These are phyloP conservation scores for Rhodeus uyekii DNA, from an alignment of 2,797 vertebrate species.

Conservation along the genomic window DNA sequence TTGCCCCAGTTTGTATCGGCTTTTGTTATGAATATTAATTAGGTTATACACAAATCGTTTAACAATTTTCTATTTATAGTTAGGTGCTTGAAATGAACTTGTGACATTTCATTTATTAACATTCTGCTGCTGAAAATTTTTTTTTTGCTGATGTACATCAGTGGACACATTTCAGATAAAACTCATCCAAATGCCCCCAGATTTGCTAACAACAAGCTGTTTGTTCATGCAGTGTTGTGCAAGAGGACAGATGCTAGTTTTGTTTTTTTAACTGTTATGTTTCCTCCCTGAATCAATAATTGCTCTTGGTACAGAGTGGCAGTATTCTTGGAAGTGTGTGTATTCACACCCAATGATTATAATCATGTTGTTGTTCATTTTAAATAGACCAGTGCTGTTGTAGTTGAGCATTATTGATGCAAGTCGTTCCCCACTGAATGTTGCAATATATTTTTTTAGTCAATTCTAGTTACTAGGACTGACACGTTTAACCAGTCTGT, in stretches of 20 bases:
- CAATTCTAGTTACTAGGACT: background rate
- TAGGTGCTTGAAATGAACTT: background rate
- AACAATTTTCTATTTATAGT: background rate
- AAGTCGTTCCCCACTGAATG: background rate
- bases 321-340: background rate
- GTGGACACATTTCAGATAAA: background rate
- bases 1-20: background rate
- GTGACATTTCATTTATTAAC: background rate
- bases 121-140: background rate
- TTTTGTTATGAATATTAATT: background rate
- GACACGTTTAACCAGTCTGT: background rate
- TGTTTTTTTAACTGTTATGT: background rate
- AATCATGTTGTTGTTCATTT: background rate
- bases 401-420: background rate
- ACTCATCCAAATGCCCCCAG: background rate
- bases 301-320: slow-evolving; percentile 23
- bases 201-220: slow-evolving; percentile 24
- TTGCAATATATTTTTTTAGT: background rate
- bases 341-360: background rate
- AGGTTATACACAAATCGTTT: background rate
- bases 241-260: slow-evolving; percentile 28
- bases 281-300: slow-evolving; percentile 29
- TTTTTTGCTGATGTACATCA: background rate
- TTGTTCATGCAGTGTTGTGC: slow-evolving; percentile 30
- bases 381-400: background rate